A percentile compares a stretch with the other conserved stretches of the same genome.
Conservation (phyloP, 2,888 invertebrate genomes). For the Machimus rusticus region DNA sequence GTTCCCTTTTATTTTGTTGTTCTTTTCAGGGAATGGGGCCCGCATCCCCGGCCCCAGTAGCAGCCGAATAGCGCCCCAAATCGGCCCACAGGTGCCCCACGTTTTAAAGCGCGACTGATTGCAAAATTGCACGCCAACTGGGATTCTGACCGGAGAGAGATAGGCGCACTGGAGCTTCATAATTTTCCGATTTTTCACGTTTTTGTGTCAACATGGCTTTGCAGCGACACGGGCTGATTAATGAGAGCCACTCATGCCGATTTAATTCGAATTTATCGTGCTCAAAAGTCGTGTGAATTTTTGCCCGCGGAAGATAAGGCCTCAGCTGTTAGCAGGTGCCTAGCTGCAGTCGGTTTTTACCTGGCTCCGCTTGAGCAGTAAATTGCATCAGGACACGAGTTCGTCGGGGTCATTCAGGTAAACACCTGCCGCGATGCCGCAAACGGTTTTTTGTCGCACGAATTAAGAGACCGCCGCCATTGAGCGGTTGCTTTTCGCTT, state of each 20-base stretch:
- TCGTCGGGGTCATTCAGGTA: neutral
- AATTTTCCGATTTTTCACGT: constrained; percentile 13
- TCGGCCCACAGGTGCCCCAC: neutral
- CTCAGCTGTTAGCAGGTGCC: neutral
- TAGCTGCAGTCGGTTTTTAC: neutral
- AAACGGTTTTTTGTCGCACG: neutral
- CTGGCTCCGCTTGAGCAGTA: neutral
- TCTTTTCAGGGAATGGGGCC: neutral
- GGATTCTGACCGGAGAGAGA: neutral
- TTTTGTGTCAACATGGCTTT: constrained; percentile 11
- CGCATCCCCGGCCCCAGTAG: neutral
- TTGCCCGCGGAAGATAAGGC: neutral
- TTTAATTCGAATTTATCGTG: constrained; percentile 27
- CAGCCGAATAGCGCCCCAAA: neutral
- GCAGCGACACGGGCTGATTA: neutral
- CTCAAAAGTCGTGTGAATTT: constrained; percentile 7
- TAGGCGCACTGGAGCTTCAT: neutral
- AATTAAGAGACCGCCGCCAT: neutral
- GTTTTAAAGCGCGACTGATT: neutral
- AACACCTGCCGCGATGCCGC: neutral
- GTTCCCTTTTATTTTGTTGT: neutral
- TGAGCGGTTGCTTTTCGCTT: neutral
- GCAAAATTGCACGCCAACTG: constrained; percentile 1
- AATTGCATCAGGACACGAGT: neutral
- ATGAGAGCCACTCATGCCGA: constrained; percentile 12